Evolutionary conservation across 2,888 invertebrate genomes (phyloP), one percentile per base, ranked within the genome.

Genomic region (Andrena flavipes): DNA sequence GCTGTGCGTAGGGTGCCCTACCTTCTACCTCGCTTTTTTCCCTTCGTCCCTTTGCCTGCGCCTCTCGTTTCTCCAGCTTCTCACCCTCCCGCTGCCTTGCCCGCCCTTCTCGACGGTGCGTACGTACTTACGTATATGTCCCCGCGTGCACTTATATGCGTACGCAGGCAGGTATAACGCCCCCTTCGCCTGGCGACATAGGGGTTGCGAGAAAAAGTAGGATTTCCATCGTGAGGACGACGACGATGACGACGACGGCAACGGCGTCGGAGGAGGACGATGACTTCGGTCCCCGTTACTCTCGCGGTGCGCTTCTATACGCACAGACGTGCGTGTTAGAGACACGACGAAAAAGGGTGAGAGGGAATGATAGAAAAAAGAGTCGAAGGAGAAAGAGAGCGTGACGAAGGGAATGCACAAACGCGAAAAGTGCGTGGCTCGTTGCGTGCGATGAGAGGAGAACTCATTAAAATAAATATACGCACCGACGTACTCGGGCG

Each of bases 391-490:
- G 78, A 78, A 78, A 70, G 68, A 63, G 82, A 70, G 74, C 70
- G 77, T 78, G 77, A 78, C 82, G 83, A 80, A 84, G 79, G 79
- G 87, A 82, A 71, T 51, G 80, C 76, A 82, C 76, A 86, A 87
- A 87, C 74, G 85, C 80, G 86, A 79, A 89, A 90, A 87, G 83
- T 89, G 88, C 89, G 90, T 90, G 85, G 79, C 85, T 87, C 82
- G 83, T 82, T 79, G 87, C 87, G 84, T 85, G 84, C 82, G 82
- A 87, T 81, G 87, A 86, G 86, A 87, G 87, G 89, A 86, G 86
- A 89, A 89, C 90, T 92, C 91, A 91, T 92, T 92, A 92, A 91
- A 91, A 92, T 92, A 90, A 92, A 92, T 91, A 92, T 87, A 79
- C 80, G 90, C 88, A 81, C 77, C 76, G 77, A 82, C 85, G 82